Evolutionary conservation across 1,140 invertebrate species (phyloP).

Genomic region (Solen grandis): DNA sequence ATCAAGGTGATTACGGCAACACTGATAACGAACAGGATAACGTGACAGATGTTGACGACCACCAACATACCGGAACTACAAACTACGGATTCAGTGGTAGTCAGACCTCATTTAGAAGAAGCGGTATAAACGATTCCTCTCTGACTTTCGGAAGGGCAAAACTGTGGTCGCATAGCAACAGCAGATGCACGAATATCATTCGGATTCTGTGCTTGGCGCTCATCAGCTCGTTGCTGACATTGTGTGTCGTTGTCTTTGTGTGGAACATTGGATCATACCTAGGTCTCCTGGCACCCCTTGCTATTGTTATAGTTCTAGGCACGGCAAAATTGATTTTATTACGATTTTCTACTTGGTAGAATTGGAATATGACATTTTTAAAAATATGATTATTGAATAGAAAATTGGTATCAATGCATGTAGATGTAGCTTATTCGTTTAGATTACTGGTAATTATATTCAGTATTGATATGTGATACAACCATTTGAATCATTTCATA

Average conservation of each 20-base stretch:
- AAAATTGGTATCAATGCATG: no score
- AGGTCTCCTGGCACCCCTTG: slow-evolving; percentile 41
- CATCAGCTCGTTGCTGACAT: slow-evolving; percentile 5
- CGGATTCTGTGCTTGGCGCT: slow-evolving; percentile 4
- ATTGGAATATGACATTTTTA: no score
- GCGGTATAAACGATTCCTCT: not conserved
- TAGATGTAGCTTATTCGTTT: no score
- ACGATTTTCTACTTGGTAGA: no score
- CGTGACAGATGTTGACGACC: not conserved
- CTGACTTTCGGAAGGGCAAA: not conserved
- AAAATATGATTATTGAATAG: no score
- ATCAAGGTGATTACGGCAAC: slow-evolving; percentile 3
- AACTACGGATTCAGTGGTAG: not conserved
- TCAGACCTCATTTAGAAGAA: not conserved
- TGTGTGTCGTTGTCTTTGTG: slow-evolving; percentile 45
- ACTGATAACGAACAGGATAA: not conserved
- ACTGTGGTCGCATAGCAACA: not conserved
- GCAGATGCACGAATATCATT: not conserved
- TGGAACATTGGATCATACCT: slow-evolving; percentile 39
- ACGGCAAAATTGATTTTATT: no score
- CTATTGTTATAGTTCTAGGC: slow-evolving; percentile 14
- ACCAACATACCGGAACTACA: not conserved
- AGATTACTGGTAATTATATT: no score
- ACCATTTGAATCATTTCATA: no score
- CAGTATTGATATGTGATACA: no score